Evolutionary conservation across 2,113 vertebrate species (phyloP).

Genomic region (Nettapus auritus): DNA sequence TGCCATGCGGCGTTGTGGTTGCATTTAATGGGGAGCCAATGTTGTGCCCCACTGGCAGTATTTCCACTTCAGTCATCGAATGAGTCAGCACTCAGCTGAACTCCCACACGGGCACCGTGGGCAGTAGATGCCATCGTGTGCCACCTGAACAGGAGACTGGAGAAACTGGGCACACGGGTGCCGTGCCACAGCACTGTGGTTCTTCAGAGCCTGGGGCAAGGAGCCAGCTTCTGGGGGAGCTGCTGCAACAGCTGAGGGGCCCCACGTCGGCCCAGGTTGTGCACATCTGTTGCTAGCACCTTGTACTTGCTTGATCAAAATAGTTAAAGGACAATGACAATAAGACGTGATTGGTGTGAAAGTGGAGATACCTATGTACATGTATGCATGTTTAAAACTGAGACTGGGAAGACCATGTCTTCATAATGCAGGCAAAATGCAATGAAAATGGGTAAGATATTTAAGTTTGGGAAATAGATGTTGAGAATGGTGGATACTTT

Average conservation of each 20-base stretch:
- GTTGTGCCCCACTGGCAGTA: neutral
- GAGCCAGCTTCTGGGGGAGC: neutral
- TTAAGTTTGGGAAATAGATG: neutral
- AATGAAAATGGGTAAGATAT: neutral
- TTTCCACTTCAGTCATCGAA: neutral
- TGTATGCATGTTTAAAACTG: neutral
- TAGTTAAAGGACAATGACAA: neutral
- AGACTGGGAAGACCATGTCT: neutral
- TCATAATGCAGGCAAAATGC: neutral
- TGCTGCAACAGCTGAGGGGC: neutral
- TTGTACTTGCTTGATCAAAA: neutral
- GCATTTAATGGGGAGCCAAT: neutral
- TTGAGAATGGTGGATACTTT: neutral
- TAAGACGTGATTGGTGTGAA: neutral
- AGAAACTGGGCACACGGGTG: neutral
- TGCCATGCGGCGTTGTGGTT: accelerated
- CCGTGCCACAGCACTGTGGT: accelerated
- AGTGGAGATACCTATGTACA: neutral
- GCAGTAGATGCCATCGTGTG: neutral
- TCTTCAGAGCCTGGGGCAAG: neutral
- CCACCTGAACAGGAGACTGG: neutral
- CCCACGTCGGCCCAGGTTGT: accelerated
- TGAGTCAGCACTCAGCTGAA: neutral
- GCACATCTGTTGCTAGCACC: neutral
- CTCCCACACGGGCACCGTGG: neutral